Percentiles rank a stretch among this genome's conserved stretches.
These are phyloP conservation scores for Tupaia tana DNA, from an alignment of 2,113 vertebrate genomes.

Conservation along the genomic window DNA sequence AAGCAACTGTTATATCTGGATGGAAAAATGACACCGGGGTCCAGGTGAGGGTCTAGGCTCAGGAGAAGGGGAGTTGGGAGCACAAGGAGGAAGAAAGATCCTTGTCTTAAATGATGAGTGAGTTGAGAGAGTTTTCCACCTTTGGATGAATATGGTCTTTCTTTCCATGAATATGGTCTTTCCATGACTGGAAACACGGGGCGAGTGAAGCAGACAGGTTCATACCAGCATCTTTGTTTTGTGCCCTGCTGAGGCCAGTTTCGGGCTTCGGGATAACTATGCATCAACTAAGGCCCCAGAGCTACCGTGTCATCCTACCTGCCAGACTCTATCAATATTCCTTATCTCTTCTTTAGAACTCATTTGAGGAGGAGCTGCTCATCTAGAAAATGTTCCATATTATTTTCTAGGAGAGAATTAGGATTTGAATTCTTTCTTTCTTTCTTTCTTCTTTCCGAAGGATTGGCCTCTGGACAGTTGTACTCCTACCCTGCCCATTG, in stretches of 20 bases:
- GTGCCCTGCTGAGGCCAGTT: not conserved
- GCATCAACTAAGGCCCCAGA: not conserved
- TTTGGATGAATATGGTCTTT: too few relatives aligned
- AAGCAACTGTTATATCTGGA: conserved; percentile 99
- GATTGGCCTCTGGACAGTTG: conserved; percentile 95
- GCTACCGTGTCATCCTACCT: not conserved
- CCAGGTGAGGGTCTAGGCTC: conserved; percentile 87
- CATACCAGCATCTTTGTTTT: not conserved
- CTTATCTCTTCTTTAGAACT: not conserved
- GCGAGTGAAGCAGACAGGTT: not conserved
- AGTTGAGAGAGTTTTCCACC: not conserved
- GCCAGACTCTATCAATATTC: not conserved
- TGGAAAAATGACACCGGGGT: conserved; percentile 97
- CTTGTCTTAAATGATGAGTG: not conserved
- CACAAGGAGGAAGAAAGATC: not conserved
- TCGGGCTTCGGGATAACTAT: not conserved
- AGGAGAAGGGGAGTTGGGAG: not conserved
- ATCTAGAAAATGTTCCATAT: not conserved
- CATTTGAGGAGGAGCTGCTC: not conserved
- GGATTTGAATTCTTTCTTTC: not conserved
- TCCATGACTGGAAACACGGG: not conserved
- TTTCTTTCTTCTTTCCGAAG: conserved; percentile 78
- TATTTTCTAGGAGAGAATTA: not conserved
- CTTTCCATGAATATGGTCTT: not conserved
- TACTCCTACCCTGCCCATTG: conserved; percentile 97